These are phyloP conservation scores for Aleiodes sp. DNA, from an alignment of 1,140 invertebrate genomes.

Conservation along the genomic window DNA sequence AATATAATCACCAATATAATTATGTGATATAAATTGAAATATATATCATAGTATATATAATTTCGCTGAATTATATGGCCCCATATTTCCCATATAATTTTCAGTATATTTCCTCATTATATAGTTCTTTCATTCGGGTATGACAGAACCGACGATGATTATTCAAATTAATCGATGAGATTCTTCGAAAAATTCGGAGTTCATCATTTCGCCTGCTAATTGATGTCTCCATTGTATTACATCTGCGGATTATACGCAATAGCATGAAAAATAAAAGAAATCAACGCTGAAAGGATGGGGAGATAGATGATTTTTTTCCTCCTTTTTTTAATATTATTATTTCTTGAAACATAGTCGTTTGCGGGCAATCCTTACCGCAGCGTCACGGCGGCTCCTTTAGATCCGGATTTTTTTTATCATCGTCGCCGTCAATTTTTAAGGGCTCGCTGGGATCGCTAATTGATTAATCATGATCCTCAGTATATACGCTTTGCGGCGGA, in stretches of 20 bases:
- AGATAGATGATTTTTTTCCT: constrained; percentile 22
- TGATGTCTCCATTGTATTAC: constrained; percentile 23
- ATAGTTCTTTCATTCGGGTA: too few species aligned
- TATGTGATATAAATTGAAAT: too few species aligned
- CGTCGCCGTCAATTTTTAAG: constrained; percentile 43
- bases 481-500: constrained; percentile 23
- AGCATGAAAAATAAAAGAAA: constrained; percentile 7
- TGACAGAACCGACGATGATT: background rate
- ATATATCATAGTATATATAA: too few species aligned
- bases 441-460: constrained; percentile 49
- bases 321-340: constrained; percentile 32
- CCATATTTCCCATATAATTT: too few species aligned
- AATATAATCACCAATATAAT: too few species aligned
- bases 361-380: constrained; percentile 21
- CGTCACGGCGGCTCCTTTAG: constrained; percentile 46
- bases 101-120: too few species aligned
- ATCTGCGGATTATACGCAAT: constrained; percentile 22
- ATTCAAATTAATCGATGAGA: background rate
- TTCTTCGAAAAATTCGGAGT: background rate
- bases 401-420: constrained; percentile 33
- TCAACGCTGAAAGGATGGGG: background rate
- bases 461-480: constrained; percentile 54
- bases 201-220: constrained; percentile 12
- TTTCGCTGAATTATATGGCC: too few species aligned
- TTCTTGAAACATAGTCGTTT: constrained; percentile 32